These are phyloP conservation scores for Lasioglossum morio DNA, from an alignment of 2,888 invertebrate species.

Conservation along the genomic window DNA sequence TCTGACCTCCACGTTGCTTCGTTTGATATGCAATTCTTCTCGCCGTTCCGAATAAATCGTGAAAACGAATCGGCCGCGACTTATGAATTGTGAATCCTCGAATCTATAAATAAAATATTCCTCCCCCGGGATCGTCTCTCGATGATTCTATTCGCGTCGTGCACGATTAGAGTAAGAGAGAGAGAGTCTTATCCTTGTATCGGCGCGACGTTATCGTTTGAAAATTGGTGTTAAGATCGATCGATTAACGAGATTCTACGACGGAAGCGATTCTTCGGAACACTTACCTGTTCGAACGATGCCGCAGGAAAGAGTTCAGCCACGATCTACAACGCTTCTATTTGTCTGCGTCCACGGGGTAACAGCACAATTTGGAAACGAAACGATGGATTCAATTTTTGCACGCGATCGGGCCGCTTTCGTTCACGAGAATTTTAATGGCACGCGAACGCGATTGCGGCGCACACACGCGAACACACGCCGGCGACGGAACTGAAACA, in stretches of 20 bases:
- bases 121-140: not conserved
- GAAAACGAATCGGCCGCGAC: constrained; percentile 11
- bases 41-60: constrained; percentile 26
- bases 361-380: constrained; percentile 12
- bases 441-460: constrained; percentile 7
- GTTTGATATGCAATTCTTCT: constrained; percentile 27
- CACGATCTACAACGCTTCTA: not conserved
- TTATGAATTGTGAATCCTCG: not conserved
- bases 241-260: not conserved
- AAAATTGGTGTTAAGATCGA: not conserved
- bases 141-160: not conserved
- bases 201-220: not conserved
- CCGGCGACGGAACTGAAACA: constrained; percentile 38
- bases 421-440: constrained; percentile 28
- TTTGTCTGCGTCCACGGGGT: not conserved
- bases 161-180: not conserved
- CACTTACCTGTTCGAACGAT: constrained; percentile 24
- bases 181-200: not conserved
- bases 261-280: not conserved
- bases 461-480: constrained; percentile 19
- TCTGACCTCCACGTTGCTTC: constrained; percentile 28
- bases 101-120: constrained; percentile 1
- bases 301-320: not conserved
- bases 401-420: not conserved
- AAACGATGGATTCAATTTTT: not conserved